phyloP scores from a whole-genome alignment of 1,140 invertebrate species.

The Andrena cerasifolii region DNA sequence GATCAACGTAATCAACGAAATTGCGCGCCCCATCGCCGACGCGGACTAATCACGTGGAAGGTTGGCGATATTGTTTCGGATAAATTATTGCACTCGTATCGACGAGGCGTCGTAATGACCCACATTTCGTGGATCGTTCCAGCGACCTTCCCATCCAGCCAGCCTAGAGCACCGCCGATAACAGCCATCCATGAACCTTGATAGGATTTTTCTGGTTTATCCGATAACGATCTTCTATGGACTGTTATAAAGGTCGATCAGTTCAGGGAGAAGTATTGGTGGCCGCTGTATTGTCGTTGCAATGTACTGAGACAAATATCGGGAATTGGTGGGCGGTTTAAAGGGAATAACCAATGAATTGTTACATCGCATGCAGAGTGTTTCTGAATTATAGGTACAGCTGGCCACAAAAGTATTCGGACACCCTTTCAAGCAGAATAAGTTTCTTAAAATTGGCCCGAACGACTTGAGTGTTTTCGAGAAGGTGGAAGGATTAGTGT shows the following conservation, averaged over 20 bases:
- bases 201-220: conserved; percentile 25
- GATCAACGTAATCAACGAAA: conserved; percentile 48
- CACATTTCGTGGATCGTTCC: conserved; percentile 46
- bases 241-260: conserved; percentile 18
- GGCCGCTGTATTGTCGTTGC: not conserved
- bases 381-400: too few relatives aligned
- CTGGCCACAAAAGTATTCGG: too few relatives aligned
- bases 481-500: too few relatives aligned
- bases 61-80: conserved; percentile 60
- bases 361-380: too few relatives aligned
- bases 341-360: too few relatives aligned
- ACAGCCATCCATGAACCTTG: conserved; percentile 21
- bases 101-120: conserved; percentile 52
- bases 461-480: too few relatives aligned
- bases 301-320: not conserved
- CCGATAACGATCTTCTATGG: conserved; percentile 28
- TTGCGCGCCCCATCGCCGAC: conserved; percentile 42
- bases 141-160: conserved; percentile 17
- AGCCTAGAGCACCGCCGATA: conserved; percentile 10
- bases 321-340: too few relatives aligned
- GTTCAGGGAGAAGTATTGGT: conserved; percentile 8
- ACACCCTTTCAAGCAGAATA: too few relatives aligned
- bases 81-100: conserved; percentile 66
- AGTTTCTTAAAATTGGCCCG: too few relatives aligned
- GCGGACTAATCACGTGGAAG: conserved; percentile 58